Evolutionary conservation across 2,797 vertebrate genomes (phyloP), one percentile per base, ranked within the genome.

Genomic region (Protonibea diacanthus): DNA sequence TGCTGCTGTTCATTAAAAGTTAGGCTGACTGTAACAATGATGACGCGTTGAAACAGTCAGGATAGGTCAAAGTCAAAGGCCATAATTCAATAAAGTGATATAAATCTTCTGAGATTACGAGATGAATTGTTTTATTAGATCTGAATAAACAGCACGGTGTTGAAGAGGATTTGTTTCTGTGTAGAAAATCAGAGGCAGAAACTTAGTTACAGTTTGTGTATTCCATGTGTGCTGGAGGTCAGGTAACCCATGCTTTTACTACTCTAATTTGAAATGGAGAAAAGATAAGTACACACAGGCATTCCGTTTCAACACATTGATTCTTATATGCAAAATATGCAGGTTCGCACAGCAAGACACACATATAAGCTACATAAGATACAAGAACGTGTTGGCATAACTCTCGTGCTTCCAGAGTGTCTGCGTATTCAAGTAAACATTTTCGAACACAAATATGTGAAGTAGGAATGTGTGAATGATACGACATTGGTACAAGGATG

Each of bases 271-370:
- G 23, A 80, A 74, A 57, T 20, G 20, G 15, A 59, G 33, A 33
- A 53, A 56, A 65, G 18, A n/a, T 40, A 21, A 56, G 15, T 40
- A 33, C 60, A 38, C 47, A 38, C n/a, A 38, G 58, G 17, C 7
- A 44, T 62, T 20, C n/a, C 23, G 7, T 64, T 38, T 38, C 33
- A 9, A 38, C 65, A 23, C 59, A 40, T 20, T n/a, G 2, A 51
- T 25, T 49, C 29, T 57, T 59, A 23, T 68, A 69, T 61, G 42
- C 55, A 59, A 47, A 65, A 38, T 69, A 64, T 38, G 29, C 33
- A 47, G 25, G 20, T 18, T 33, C 0, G 1, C 23, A 77, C 49
- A 21, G 14, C 27, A 11, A 40, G 17, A 29, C 21, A 38, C 48
- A 71, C 44, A 27, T 13, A 53, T 33, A 33, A 33, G 29, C 29